Evolutionary conservation across 2,888 invertebrate genomes (phyloP).

Genomic region (Ellobium chinense): DNA sequence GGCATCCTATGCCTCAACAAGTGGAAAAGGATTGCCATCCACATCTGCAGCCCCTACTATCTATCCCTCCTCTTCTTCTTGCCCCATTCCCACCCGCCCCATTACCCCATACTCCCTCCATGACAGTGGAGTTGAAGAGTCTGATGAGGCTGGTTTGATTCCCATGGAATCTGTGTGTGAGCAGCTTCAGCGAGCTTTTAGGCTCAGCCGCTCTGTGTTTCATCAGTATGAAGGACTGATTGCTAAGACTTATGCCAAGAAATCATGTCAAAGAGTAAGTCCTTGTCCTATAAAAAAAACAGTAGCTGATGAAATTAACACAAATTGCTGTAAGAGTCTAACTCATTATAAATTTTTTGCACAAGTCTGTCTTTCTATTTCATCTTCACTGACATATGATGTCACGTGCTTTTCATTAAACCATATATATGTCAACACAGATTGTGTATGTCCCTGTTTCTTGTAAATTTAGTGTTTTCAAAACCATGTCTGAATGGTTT

Average conservation of each 20-base stretch:
- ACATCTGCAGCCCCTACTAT: background rate
- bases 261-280: slow-evolving; percentile 65
- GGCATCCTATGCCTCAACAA: slow-evolving; percentile 10
- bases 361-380: too few relatives aligned
- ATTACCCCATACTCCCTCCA: slow-evolving; percentile 38
- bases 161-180: slow-evolving; percentile 71
- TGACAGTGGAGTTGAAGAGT: slow-evolving; percentile 63
- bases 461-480: too few relatives aligned
- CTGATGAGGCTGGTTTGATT: slow-evolving; percentile 66
- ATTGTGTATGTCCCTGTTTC: too few relatives aligned
- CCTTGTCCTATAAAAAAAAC: too few relatives aligned
- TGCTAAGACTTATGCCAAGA: slow-evolving; percentile 59
- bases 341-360: too few relatives aligned
- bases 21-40: background rate
- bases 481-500: too few relatives aligned
- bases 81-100: slow-evolving; percentile 57
- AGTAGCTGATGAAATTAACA: too few relatives aligned
- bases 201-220: slow-evolving; percentile 61
- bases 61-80: background rate
- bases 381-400: too few relatives aligned
- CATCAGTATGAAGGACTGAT: slow-evolving; percentile 64
- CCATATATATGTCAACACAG: too few relatives aligned
- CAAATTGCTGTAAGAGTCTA: too few relatives aligned
- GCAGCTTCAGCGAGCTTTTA: slow-evolving; percentile 65
- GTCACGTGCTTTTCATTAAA: too few relatives aligned